Percentiles rank a stretch among this genome's conserved stretches.
phyloP scores from a whole-genome alignment of 2,113 vertebrate genomes.

The Neomonachus schauinslandi region DNA sequence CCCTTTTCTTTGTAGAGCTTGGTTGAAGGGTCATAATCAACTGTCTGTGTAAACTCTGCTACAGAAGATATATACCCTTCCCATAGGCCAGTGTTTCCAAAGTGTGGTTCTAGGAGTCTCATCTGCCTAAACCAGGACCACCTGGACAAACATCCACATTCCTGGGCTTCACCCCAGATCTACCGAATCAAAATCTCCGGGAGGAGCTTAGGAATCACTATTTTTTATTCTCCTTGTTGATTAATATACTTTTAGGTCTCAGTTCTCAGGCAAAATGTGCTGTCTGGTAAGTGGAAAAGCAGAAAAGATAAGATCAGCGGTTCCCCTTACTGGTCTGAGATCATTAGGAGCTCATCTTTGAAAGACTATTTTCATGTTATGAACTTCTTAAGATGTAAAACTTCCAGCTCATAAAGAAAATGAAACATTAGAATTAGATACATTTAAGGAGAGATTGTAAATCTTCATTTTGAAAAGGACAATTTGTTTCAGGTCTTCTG shows the following conservation, averaged over 20 bases:
- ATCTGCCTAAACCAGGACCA: background rate
- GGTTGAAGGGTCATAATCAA: background rate
- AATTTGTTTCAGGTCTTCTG: background rate
- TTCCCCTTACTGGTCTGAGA: background rate
- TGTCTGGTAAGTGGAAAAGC: background rate
- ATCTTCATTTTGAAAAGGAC: conserved; percentile 19
- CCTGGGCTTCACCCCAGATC: background rate
- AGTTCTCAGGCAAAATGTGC: background rate
- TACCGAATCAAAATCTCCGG: background rate
- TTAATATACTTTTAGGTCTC: background rate
- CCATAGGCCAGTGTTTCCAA: background rate
- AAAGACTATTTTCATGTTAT: background rate
- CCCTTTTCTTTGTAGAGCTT: background rate
- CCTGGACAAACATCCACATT: background rate
- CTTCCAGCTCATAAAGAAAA: background rate
- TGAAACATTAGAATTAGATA: background rate
- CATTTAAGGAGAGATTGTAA: background rate
- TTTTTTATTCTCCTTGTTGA: background rate
- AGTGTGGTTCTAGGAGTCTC: background rate
- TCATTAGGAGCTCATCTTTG: background rate
- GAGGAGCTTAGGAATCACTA: background rate
- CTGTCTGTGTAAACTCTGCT: background rate
- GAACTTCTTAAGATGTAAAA: background rate
- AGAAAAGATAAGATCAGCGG: background rate
- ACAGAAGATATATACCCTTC: background rate